These are phyloP conservation scores for Accipiter virgatus DNA, from an alignment of 2,113 vertebrate species.

Conservation along the genomic window DNA sequence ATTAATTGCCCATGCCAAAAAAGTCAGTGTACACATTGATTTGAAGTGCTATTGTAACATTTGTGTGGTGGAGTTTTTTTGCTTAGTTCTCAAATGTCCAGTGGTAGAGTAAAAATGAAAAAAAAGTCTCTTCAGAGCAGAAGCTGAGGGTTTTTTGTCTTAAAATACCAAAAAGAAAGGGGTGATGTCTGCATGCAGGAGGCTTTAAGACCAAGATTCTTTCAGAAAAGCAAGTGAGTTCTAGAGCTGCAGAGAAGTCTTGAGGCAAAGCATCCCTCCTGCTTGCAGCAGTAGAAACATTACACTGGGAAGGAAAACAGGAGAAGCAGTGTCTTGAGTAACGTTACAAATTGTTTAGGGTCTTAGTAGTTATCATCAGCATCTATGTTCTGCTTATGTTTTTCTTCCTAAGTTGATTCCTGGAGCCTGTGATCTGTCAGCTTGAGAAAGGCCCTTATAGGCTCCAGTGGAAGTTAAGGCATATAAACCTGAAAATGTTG, in stretches of 20 bases:
- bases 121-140: background rate
- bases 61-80: background rate
- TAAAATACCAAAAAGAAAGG: background rate
- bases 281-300: background rate
- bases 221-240: background rate
- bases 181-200: background rate
- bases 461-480: background rate
- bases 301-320: background rate
- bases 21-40: background rate
- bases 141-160: background rate
- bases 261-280: background rate
- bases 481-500: background rate
- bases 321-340: background rate
- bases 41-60: background rate
- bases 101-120: background rate
- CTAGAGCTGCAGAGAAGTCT: background rate
- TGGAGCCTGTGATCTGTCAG: background rate
- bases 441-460: background rate
- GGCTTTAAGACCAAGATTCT: background rate
- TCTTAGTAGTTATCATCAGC: background rate
- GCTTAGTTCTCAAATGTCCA: background rate
- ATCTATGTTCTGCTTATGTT: background rate
- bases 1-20: background rate
- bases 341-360: background rate
- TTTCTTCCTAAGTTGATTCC: background rate